Percentiles rank a stretch among this genome's conserved stretches.
phyloP scores from a whole-genome alignment of 2,113 vertebrate species.

The Rhinolophus sinicus region DNA sequence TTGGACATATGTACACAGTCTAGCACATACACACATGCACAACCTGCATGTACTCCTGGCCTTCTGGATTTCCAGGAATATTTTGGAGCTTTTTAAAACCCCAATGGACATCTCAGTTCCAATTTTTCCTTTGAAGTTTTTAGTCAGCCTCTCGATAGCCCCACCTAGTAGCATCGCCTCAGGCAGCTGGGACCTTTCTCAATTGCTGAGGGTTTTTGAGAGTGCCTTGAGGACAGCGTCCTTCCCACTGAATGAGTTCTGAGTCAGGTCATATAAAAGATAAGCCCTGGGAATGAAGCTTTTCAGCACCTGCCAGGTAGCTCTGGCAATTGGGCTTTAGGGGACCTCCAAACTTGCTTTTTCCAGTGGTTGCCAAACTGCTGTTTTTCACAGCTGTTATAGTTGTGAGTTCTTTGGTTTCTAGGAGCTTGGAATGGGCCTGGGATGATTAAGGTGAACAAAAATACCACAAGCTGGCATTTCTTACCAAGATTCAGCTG shows the following conservation, averaged over 20 bases:
- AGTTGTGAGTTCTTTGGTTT: background rate
- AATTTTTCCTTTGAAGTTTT: background rate
- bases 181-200: background rate
- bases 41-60: background rate
- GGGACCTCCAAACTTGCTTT: background rate
- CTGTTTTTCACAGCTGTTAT: background rate
- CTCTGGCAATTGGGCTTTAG: background rate
- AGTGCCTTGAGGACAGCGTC: background rate
- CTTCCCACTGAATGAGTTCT: background rate
- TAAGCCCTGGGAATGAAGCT: background rate
- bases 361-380: background rate
- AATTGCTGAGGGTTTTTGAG: slow-evolving; percentile 20
- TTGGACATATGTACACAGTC: background rate
- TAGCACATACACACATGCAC: background rate
- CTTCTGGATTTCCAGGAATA: slow-evolving; percentile 3
- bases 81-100: background rate
- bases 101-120: background rate
- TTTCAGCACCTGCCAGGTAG: background rate
- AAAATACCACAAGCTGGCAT: background rate
- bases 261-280: background rate
- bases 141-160: background rate
- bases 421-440: background rate
- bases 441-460: background rate
- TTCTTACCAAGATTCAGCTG: background rate
- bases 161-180: background rate